Evolutionary conservation across 2,113 vertebrate species (phyloP).

Genomic region (Nicator chloris): DNA sequence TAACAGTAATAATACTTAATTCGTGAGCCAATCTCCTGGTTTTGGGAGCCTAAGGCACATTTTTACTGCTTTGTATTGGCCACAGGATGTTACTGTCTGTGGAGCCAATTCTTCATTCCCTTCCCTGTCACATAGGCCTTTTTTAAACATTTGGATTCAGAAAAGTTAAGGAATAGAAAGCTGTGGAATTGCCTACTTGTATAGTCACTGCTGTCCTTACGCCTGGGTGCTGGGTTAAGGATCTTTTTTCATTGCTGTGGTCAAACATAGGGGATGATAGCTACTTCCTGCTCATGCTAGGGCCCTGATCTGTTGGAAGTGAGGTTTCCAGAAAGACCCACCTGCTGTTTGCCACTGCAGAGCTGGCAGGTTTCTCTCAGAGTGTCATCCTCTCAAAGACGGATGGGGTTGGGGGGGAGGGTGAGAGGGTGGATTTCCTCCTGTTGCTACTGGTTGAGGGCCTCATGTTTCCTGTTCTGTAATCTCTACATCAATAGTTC

Average conservation of each 20-base stretch:
- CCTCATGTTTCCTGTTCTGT: slow-evolving; percentile 71
- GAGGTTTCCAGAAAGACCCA: slow-evolving; percentile 33
- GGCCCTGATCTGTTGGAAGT: background rate
- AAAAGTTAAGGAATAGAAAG: background rate
- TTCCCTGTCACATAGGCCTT: background rate
- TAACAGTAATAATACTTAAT: slow-evolving; percentile 5
- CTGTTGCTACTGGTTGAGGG: slow-evolving; percentile 10
- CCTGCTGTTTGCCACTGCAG: background rate
- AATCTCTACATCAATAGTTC: slow-evolving; percentile 57
- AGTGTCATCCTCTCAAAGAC: slow-evolving; percentile 15
- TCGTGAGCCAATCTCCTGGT: background rate
- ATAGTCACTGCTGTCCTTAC: background rate
- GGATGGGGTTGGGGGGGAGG: background rate
- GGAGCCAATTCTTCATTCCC: background rate
- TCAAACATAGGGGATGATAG: background rate
- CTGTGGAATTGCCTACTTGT: background rate
- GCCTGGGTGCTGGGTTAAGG: background rate
- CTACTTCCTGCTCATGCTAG: background rate
- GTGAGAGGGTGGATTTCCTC: slow-evolving; percentile 56
- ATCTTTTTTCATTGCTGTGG: background rate
- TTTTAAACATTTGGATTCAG: background rate
- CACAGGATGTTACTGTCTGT: background rate
- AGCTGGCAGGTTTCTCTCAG: background rate
- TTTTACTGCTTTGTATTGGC: background rate
- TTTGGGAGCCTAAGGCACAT: background rate